phyloP scores from a whole-genome alignment of 2,888 invertebrate genomes.

The Allolobophora icterica region DNA sequence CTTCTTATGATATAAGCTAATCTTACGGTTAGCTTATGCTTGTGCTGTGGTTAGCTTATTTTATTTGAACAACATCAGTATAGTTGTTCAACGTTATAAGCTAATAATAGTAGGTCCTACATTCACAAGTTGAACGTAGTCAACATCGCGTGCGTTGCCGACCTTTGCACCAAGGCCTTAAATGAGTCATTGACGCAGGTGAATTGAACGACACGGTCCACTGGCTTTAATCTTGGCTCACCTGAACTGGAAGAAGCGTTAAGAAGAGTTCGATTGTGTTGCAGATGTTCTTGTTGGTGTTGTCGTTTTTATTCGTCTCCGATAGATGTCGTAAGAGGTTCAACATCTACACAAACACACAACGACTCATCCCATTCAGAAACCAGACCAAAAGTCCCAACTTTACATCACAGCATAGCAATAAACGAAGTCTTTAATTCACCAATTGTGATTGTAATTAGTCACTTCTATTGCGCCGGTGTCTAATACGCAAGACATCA shows the following conservation, averaged over 20 bases:
- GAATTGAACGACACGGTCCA: not conserved
- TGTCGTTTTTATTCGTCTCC: not conserved
- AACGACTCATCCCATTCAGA: too few relatives aligned
- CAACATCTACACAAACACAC: not conserved
- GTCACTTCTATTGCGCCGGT: too few relatives aligned
- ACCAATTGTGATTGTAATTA: too few relatives aligned
- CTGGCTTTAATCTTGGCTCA: not conserved
- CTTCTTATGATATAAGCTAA: too few relatives aligned
- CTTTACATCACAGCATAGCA: too few relatives aligned
- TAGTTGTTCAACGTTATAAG: not conserved
- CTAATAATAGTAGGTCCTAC: not conserved
- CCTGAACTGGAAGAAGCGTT: not conserved
- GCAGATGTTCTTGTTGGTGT: not conserved
- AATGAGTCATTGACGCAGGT: not conserved
- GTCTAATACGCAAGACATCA: too few relatives aligned
- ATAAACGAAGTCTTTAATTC: too few relatives aligned
- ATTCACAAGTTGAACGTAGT: not conserved
- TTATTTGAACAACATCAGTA: too few relatives aligned
- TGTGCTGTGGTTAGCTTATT: too few relatives aligned
- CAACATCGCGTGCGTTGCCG: not conserved
- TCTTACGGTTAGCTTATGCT: too few relatives aligned
- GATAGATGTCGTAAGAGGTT: not conserved
- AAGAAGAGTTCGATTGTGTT: not conserved
- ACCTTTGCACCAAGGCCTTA: not conserved
- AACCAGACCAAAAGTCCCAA: too few relatives aligned